These are phyloP conservation scores for Heterodera filipjevi DNA, from an alignment of 2,888 invertebrate genomes.

Conservation along the genomic window DNA sequence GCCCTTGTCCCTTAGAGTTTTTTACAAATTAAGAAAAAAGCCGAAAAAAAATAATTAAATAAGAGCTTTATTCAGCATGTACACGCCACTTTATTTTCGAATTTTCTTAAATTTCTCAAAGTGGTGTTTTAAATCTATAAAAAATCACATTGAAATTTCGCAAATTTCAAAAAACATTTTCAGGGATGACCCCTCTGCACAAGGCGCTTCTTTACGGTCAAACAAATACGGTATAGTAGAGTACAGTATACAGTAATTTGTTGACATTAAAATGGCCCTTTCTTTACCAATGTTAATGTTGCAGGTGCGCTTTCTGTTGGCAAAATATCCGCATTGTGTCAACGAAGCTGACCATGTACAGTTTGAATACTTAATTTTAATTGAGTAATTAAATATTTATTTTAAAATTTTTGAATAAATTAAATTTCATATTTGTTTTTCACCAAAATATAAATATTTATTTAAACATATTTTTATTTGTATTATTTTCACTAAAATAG, in stretches of 20 bases:
- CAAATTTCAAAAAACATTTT: conserved; percentile 5
- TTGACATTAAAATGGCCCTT: neutral
- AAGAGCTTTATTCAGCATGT: too few relatives aligned
- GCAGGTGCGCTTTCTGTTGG: conserved; percentile 72
- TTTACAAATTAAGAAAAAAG: too few relatives aligned
- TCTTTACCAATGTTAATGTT: neutral
- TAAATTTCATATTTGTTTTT: neutral
- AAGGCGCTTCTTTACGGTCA: conserved; percentile 64
- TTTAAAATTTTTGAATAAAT: too few relatives aligned
- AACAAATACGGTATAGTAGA: conserved; percentile 60
- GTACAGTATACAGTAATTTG: neutral
- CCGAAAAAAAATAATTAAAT: too few relatives aligned
- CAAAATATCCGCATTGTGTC: conserved; percentile 67
- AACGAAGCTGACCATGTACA: conserved; percentile 66
- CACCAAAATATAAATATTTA: neutral
- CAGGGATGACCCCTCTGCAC: conserved; percentile 63
- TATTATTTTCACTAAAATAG: too few relatives aligned
- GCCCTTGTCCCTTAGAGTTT: too few relatives aligned
- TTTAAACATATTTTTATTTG: neutral
- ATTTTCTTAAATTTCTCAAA: too few relatives aligned
- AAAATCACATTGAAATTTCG: too few relatives aligned
- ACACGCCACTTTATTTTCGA: too few relatives aligned
- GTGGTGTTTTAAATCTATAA: too few relatives aligned
- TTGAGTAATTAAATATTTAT: too few relatives aligned
- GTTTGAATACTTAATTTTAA: too few relatives aligned